phyloP scores from a whole-genome alignment of 2,888 invertebrate species.

The Caenorhabditis sp. region DNA sequence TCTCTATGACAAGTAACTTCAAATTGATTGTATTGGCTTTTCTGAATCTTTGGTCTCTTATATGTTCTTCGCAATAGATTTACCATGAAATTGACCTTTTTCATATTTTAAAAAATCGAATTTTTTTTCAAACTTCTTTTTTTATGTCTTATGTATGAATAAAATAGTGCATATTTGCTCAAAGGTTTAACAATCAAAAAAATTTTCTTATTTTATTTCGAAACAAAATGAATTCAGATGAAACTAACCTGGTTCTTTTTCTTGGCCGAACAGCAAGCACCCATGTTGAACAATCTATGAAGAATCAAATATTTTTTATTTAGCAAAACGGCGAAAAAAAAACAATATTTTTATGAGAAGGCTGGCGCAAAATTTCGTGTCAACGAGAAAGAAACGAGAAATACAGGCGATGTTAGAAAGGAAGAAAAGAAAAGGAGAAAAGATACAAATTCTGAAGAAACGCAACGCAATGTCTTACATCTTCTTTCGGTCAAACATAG shows the following conservation, averaged over 20 bases:
- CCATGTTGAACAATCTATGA: conserved; percentile 32
- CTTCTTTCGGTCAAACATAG: not conserved
- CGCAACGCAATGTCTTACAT: not conserved
- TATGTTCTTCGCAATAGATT: too few relatives aligned
- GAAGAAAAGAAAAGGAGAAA: not conserved
- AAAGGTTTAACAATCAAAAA: not conserved
- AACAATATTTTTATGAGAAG: not conserved
- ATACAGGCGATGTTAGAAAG: conserved; percentile 8
- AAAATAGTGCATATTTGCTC: not conserved
- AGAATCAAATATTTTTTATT: not conserved
- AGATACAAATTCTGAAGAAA: not conserved
- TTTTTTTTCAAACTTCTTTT: not conserved
- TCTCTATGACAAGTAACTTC: too few relatives aligned
- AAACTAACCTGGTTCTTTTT: conserved; percentile 40
- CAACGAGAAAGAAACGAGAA: conserved; percentile 1
- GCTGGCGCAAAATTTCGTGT: not conserved
- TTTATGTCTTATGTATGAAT: not conserved
- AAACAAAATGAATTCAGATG: not conserved
- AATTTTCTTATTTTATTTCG: not conserved
- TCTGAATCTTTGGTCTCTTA: too few relatives aligned
- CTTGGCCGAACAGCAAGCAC: conserved; percentile 56
- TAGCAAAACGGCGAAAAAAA: not conserved
- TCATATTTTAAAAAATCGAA: not conserved
- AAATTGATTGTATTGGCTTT: too few relatives aligned
- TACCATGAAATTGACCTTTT: not conserved